Conservation (phyloP, 2,113 vertebrate species). For the Catharus minimus region DNA sequence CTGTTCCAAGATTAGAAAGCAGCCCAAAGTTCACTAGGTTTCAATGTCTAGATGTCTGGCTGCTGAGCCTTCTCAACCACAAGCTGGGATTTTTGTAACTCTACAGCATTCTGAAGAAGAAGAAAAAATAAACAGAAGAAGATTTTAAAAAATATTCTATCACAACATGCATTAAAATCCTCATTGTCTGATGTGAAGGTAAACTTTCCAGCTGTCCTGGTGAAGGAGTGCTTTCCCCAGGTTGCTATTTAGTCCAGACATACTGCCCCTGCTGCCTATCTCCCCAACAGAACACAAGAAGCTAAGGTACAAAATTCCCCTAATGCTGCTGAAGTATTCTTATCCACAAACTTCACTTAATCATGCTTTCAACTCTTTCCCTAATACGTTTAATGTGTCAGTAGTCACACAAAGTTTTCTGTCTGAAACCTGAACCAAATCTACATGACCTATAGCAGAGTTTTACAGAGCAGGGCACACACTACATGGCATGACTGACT, state of each 20-base stretch:
- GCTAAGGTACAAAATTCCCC: background rate
- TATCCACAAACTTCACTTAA: background rate
- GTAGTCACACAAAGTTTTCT: background rate
- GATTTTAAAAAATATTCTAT: background rate
- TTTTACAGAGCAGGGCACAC: background rate
- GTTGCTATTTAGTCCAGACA: background rate
- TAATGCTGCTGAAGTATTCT: background rate
- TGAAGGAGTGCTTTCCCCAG: background rate
- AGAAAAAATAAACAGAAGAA: background rate
- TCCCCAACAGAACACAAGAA: background rate
- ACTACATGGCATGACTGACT: background rate
- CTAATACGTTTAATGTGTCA: background rate
- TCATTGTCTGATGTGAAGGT: background rate
- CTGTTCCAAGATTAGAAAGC: background rate
- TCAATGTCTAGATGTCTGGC: background rate
- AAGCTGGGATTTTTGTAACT: background rate
- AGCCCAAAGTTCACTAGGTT: background rate
- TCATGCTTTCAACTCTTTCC: background rate
- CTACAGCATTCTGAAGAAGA: background rate
- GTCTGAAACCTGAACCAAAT: background rate
- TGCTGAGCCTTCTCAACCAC: background rate
- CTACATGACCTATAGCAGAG: background rate
- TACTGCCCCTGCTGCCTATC: rapidly evolving
- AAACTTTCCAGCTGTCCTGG: background rate
- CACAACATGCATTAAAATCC: background rate